Evolutionary conservation across 2,888 invertebrate species (phyloP), one percentile per base, ranked within the genome.

Genomic region (Euzetes globulus): DNA sequence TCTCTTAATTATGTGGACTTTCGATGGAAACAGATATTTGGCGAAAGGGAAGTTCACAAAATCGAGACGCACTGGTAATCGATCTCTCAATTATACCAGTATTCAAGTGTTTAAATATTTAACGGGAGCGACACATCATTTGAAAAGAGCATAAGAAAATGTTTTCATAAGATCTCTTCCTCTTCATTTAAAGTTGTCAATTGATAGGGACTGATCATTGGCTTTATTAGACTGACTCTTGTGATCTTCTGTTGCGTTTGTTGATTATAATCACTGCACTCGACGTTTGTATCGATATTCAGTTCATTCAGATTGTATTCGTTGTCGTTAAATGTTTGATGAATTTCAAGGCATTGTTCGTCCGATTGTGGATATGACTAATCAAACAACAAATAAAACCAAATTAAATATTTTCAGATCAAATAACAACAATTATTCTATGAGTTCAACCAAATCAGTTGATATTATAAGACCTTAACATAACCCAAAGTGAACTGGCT

Each of bases 171-270:
- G 9, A 72, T 72, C 50, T 72, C 72, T 55, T 72, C 72, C 29
- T 72, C 72, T 55, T 72, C 72, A n/a, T 33, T 55, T 19, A 72
- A 52, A 37, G 72, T 72, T 9, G 33, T 37, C 72, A 72, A 55
- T 27, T 50, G 50, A 47, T 50, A 71, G 7, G 47, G 13, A 17
- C 17, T 25, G 3, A 27, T 4, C 1, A 71, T 15, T 3, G 52
- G 45, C 68, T 68, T 68, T 13, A 68, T 5, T 1, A 68, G 9
- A 1, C 19, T 45, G 1, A 68, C 68, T 68, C 68, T 68, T 45
- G 41, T 37, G n/a, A 68, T 19, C 17, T 68, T 68, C 5, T 41
- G 41, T 19, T 63, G 29, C 6, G 27, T 63, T 5, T 68, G 41
- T n/a, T 3, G 7, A 33, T n/a, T 45, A 15, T 41, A 45, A 5